Percentiles rank a stretch among this genome's conserved stretches.
Conservation (phyloP, 2,888 invertebrate genomes). For the Unio pictorum region DNA sequence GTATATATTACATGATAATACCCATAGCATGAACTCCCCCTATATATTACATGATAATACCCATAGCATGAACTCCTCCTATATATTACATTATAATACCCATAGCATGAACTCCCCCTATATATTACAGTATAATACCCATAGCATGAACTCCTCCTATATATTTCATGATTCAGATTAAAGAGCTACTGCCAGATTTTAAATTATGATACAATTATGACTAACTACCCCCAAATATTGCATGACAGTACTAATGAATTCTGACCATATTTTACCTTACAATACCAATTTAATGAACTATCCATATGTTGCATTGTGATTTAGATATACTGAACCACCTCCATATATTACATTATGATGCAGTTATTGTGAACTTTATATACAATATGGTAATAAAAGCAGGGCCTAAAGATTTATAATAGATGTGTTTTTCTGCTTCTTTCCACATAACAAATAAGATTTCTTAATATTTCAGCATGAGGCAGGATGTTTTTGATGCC, state of each 20-base stretch:
- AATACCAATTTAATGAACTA: background rate
- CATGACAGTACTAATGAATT: background rate
- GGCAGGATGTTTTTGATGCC: conserved; percentile 73
- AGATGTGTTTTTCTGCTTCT: background rate
- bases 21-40: too few relatives aligned
- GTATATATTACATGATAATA: background rate
- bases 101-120: too few relatives aligned
- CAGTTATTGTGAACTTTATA: too few relatives aligned
- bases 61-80: background rate
- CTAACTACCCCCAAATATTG: background rate
- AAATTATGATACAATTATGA: background rate
- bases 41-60: background rate
- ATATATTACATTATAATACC: background rate
- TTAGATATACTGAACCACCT: too few relatives aligned
- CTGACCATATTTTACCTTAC: background rate
- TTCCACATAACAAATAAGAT: background rate
- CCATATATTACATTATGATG: too few relatives aligned
- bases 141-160: too few relatives aligned
- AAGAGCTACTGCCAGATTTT: background rate
- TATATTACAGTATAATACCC: background rate
- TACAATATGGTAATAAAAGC: too few relatives aligned
- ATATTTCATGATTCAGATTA: background rate
- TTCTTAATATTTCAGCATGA: conserved; percentile 67
- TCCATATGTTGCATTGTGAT: too few relatives aligned
- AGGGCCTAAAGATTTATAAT: background rate